Conservation (phyloP, 2,888 invertebrate genomes). For the Allygus modestus region DNA sequence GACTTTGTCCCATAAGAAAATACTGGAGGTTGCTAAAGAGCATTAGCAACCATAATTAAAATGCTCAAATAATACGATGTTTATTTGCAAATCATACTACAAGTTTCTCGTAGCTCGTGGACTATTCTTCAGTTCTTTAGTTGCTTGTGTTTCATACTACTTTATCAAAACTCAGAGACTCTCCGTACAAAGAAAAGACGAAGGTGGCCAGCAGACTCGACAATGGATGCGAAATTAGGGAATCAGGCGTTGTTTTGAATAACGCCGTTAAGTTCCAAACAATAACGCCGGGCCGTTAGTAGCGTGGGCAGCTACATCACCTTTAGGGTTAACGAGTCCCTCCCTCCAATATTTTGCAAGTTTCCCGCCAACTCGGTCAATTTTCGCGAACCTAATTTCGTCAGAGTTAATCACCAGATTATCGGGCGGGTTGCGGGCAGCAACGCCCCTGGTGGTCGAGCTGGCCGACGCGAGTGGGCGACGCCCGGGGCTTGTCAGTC, state of each 20-base stretch:
- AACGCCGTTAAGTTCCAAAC: conserved; percentile 11
- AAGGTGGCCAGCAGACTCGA: neutral
- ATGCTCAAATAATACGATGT: too few relatives aligned
- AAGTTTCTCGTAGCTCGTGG: too few relatives aligned
- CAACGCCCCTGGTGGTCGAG: neutral
- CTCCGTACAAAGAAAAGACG: neutral
- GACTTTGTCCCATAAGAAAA: too few relatives aligned
- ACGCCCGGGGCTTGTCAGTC: neutral
- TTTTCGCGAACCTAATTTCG: conserved; percentile 36
- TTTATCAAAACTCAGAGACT: too few relatives aligned
- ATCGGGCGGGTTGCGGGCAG: neutral
- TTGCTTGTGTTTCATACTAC: too few relatives aligned
- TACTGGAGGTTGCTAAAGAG: too few relatives aligned
- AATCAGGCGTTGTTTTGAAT: neutral
- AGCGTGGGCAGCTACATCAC: neutral
- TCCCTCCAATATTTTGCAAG: neutral
- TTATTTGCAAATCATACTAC: too few relatives aligned
- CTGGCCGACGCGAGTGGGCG: neutral
- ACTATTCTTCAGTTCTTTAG: too few relatives aligned
- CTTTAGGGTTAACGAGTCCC: too few relatives aligned
- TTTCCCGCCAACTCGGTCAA: neutral
- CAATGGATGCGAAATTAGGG: conserved; percentile 11
- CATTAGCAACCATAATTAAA: too few relatives aligned
- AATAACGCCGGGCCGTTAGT: neutral
- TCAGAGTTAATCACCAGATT: conserved; percentile 2